These are phyloP conservation scores for Catharus minimus DNA, from an alignment of 2,113 vertebrate genomes.

Conservation along the genomic window DNA sequence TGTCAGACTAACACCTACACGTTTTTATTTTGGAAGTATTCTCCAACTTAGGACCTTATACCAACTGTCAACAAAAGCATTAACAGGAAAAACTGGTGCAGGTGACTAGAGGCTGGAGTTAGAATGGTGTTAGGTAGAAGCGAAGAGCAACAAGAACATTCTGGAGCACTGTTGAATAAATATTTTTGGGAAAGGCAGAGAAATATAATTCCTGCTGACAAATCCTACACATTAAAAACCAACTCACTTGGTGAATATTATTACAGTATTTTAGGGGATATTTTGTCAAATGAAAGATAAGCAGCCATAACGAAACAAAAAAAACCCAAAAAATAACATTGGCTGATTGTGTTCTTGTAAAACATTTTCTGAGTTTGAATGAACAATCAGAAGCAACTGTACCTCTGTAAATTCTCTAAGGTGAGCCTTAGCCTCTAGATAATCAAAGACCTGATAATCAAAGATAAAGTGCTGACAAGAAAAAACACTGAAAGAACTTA, in stretches of 20 bases:
- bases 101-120: not conserved
- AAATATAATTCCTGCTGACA: not conserved
- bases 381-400: not conserved
- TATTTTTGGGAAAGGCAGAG: not conserved
- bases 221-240: not conserved
- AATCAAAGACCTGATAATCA: not conserved
- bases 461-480: not conserved
- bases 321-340: not conserved
- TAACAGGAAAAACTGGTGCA: not conserved
- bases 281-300: not conserved
- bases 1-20: not conserved
- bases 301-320: not conserved
- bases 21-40: not conserved
- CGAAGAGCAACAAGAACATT: not conserved
- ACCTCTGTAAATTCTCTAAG: not conserved
- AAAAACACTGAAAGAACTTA: not conserved
- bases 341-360: not conserved
- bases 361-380: not conserved
- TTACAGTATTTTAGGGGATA: not conserved
- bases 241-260: not conserved
- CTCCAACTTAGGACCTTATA: not conserved
- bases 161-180: not conserved
- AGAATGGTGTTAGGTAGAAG: not conserved
- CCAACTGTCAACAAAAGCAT: not conserved
- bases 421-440: not conserved